phyloP scores from a whole-genome alignment of 30 jellyfish, hydroid and myxozoan species.

The Morbakka virulenta region DNA sequence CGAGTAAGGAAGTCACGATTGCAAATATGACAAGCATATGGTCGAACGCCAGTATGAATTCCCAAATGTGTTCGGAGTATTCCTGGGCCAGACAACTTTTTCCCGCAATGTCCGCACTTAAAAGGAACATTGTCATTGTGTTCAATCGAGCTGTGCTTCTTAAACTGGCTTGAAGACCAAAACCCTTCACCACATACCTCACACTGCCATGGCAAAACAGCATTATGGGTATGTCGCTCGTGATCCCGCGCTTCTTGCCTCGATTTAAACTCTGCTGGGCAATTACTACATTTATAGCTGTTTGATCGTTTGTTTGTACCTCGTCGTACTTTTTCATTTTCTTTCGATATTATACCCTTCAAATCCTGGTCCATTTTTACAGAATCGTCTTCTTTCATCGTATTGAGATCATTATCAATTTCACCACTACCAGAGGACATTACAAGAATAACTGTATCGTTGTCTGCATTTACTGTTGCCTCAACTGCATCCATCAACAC shows the following conservation, averaged over 20 bases:
- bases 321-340: background rate
- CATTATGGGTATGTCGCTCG: constrained; percentile 37
- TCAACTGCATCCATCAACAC: background rate
- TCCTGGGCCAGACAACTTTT: constrained; percentile 55
- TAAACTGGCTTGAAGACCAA: constrained; percentile 59
- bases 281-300: background rate
- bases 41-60: constrained; percentile 73
- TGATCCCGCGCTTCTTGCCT: background rate
- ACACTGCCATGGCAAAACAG: constrained; percentile 66
- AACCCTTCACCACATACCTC: constrained; percentile 58
- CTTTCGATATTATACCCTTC: background rate
- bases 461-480: background rate
- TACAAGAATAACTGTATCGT: background rate
- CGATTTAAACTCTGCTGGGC: background rate
- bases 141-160: constrained; percentile 56
- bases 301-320: background rate
- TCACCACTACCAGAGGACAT: background rate
- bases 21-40: constrained; percentile 63
- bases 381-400: background rate
- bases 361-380: background rate
- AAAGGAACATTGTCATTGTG: constrained; percentile 55
- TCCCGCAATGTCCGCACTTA: constrained; percentile 69
- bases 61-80: constrained; percentile 54
- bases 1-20: constrained; percentile 44
- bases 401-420: background rate